Base-by-base conservation (phyloP, 2,113 vertebrate genomes). In the Pheucticus melanocephalus region DNA sequence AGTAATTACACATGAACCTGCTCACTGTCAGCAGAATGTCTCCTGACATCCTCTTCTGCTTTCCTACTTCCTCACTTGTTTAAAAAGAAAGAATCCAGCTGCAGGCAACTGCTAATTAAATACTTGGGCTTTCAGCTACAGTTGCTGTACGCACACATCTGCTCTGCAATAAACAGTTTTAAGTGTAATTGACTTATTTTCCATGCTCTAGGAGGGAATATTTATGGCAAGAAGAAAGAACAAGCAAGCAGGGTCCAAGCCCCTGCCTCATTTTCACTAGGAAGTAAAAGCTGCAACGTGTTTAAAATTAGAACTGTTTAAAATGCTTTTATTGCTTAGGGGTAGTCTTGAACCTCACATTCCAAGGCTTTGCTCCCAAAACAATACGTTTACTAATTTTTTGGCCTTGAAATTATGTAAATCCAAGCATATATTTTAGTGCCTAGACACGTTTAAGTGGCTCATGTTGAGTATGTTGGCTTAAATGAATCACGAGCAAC, bases 31-130 rank as follows among this genome's bases (percentile, higher is more conserved):
- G 96, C 90, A 95, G 75, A 89, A 61, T 0, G 1, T 57, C 78
- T 94, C 94, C 21, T 84, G 69, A 89, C 69, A 86, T 91, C 84
- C 57, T 91, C 57, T 89, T 56, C 57, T 81, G 66, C 39, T 76
- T 39, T 73, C n/a, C 77, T 80, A 90, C 91, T 89, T 94, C 87
- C 89, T 57, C 45, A 50, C 48, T 87, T 76, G 63, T 45, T 80
- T 79, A 44, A 79, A 81, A 92, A 94, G 71, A 89, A 97, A 89
- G 87, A 96, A 95, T 90, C 91, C 96, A 97, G 94, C 93, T 95
- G 91, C 75, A 95, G 63, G 91, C 87, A 95, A 95, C 73, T 92
- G 66, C 70, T 89, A 95, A 94, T 91, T 96, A 95, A 95, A 82
- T 80, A 82, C 78, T 91, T 80, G 11, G 30, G 78, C 63, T 95